Conservation (phyloP, 1,140 invertebrate genomes). For the Lordiphosa collinella region DNA sequence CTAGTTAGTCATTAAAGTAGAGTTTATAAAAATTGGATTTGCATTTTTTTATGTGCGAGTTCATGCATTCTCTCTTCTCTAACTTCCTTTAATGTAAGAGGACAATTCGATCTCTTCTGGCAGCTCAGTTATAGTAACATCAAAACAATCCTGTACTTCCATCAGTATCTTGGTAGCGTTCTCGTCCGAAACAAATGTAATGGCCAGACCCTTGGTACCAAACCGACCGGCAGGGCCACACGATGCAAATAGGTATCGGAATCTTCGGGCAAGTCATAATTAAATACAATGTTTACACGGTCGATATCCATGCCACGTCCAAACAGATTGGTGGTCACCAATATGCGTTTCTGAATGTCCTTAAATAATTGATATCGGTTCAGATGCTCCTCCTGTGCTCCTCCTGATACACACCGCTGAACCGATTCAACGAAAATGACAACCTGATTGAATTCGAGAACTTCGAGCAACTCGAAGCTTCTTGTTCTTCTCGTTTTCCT, state of each 20-base stretch:
- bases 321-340: slow-evolving; percentile 99
- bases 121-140: slow-evolving; percentile 98
- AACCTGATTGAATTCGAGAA: slow-evolving; percentile 99
- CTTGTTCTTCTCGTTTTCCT: slow-evolving; percentile 99
- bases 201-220: slow-evolving; percentile 98
- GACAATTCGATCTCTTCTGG: slow-evolving; percentile 99
- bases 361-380: slow-evolving; percentile 99
- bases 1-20: slow-evolving; percentile 65
- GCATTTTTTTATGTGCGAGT: background rate
- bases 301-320: slow-evolving; percentile 98
- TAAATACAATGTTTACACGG: slow-evolving; percentile 99
- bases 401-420: slow-evolving; percentile 98
- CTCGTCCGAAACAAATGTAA: slow-evolving; percentile 99
- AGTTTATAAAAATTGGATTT: slow-evolving; percentile 50
- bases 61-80: slow-evolving; percentile 6
- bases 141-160: slow-evolving; percentile 98
- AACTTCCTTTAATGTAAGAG: slow-evolving; percentile 87
- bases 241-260: slow-evolving; percentile 99
- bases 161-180: slow-evolving; percentile 98
- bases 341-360: slow-evolving; percentile 99
- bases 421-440: slow-evolving; percentile 99
- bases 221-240: slow-evolving; percentile 98
- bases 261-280: slow-evolving; percentile 99
- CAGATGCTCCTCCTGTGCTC: slow-evolving; percentile 98
- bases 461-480: slow-evolving; percentile 99